A percentile compares a stretch with the other conserved stretches of the same genome.
Conservation (phyloP, 2,797 vertebrate species). For the Galaxias olidus region DNA sequence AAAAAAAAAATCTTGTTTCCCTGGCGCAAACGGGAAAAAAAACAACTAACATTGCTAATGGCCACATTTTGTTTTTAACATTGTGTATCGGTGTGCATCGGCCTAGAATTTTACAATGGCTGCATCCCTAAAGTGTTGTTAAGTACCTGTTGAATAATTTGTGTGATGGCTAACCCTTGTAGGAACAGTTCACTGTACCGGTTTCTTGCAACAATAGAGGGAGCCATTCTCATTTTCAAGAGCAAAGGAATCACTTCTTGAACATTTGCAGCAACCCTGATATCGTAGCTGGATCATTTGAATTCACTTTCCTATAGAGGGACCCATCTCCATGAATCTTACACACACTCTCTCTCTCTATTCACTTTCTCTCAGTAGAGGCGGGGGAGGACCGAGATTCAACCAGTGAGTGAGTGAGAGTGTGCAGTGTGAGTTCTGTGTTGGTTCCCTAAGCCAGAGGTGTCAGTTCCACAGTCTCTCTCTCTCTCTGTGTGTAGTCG, state of each 20-base stretch:
- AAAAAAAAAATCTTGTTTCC: too few relatives aligned
- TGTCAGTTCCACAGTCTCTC: conserved; percentile 61
- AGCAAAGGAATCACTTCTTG: conserved; percentile 24
- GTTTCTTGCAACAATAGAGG: conserved; percentile 57
- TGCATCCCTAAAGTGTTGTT: too few relatives aligned
- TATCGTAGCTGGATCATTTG: conserved; percentile 33
- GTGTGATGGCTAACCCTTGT: too few relatives aligned
- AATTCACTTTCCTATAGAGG: conserved; percentile 64
- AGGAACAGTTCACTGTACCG: neutral
- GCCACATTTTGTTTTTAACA: too few relatives aligned
- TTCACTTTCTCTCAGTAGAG: conserved; percentile 17
- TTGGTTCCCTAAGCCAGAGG: conserved; percentile 61
- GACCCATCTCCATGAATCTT: conserved; percentile 58
- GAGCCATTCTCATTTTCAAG: conserved; percentile 56
- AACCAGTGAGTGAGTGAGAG: conserved; percentile 31
- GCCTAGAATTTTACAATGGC: too few relatives aligned
- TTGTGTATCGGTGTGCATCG: too few relatives aligned
- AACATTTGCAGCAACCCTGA: conserved; percentile 55
- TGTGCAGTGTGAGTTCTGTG: conserved; percentile 60
- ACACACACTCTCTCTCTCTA: conserved; percentile 32
- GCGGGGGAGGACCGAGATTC: conserved; percentile 36
- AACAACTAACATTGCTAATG: too few relatives aligned
- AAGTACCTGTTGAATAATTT: too few relatives aligned
- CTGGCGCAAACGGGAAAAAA: too few relatives aligned
- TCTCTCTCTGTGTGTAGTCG: conserved; percentile 59